These are phyloP conservation scores for Dufourea novaeangliae DNA, from an alignment of 1,140 invertebrate genomes.

Conservation along the genomic window DNA sequence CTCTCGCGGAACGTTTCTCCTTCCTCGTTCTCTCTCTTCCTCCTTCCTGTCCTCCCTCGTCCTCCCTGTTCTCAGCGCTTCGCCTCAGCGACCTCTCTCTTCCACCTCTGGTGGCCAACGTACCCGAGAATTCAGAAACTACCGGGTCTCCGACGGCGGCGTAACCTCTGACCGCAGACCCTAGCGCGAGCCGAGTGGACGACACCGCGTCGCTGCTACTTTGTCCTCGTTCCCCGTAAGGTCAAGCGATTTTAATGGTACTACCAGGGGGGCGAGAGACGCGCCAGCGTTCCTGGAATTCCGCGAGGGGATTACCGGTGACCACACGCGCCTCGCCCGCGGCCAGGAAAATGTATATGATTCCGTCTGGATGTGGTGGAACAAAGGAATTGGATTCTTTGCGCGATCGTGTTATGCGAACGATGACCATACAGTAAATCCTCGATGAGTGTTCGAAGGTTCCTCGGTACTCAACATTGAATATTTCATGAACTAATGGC, in stretches of 20 bases:
- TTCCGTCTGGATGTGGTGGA: neutral
- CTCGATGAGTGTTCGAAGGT: too few species aligned
- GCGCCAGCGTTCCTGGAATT: slow-evolving; percentile 6
- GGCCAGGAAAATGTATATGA: neutral
- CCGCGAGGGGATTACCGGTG: neutral
- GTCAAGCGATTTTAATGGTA: slow-evolving; percentile 54
- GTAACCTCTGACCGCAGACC: slow-evolving; percentile 49
- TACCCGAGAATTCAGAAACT: slow-evolving; percentile 60
- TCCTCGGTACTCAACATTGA: too few species aligned
- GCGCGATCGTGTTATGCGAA: neutral
- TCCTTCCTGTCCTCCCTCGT: neutral
- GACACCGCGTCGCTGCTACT: slow-evolving; percentile 46
- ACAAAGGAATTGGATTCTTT: neutral
- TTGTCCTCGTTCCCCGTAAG: slow-evolving; percentile 16
- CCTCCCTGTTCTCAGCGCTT: neutral
- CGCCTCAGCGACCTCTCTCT: slow-evolving; percentile 7
- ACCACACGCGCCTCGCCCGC: neutral
- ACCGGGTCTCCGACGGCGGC: slow-evolving; percentile 6
- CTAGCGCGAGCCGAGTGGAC: slow-evolving; percentile 26
- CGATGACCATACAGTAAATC: too few species aligned
- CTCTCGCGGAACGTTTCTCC: neutral
- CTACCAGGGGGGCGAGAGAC: neutral
- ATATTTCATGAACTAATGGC: too few species aligned
- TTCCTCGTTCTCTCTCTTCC: slow-evolving; percentile 6
- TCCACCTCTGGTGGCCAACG: slow-evolving; percentile 22